Evolutionary conservation across 1,140 invertebrate genomes (phyloP), one percentile per base, ranked within the genome.

Genomic region (Notospermus geniculatus): DNA sequence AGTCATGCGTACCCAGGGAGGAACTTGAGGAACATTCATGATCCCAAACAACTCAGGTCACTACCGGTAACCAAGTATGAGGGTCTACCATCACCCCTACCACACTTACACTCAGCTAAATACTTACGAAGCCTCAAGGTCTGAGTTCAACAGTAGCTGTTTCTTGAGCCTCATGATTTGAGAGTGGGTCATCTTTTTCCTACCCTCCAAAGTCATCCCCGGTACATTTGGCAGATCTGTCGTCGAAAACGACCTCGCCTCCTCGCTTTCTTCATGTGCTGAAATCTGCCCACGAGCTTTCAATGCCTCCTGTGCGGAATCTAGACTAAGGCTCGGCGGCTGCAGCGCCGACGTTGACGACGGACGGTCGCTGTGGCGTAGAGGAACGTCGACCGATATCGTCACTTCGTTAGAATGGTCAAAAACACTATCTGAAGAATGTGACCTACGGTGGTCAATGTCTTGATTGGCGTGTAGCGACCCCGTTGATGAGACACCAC

Each of bases 81-180:
- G 15, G 15, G 15, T 4, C 32, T 36, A 36, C 5, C 29, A 19
- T 36, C 29, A 29, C 36, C 54, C 23, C 54, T 36, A 4, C 2
- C 19, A n/a, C 4, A 25, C 5, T 36, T 7, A 28, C 7, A 25
- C 15, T 22, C 2, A 27, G 4, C 13, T 28, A 53, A 7, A 32
- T 36, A 82, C 82, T 82, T 80, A 85, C 84, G 83, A 84, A 29
- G 83, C 82, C 72, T 85, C 84, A 4, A 84, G 72, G 59, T 78
- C 80, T 4, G 78, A 79, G 61, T 80, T 83, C 27, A 83, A 73
- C 22, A 85, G 68, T 25, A 84, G 72, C 50, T 83, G 77, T 65
- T 84, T 82, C 64, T 82, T 83, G 74, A 84, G 80, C 59, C 76
- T 74, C 22, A 79, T 63, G 17, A 83, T 66, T 59, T 83, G 77